Evolutionary conservation across 2,113 vertebrate species (phyloP).

Genomic region (Protobothrops flavoviridis): DNA sequence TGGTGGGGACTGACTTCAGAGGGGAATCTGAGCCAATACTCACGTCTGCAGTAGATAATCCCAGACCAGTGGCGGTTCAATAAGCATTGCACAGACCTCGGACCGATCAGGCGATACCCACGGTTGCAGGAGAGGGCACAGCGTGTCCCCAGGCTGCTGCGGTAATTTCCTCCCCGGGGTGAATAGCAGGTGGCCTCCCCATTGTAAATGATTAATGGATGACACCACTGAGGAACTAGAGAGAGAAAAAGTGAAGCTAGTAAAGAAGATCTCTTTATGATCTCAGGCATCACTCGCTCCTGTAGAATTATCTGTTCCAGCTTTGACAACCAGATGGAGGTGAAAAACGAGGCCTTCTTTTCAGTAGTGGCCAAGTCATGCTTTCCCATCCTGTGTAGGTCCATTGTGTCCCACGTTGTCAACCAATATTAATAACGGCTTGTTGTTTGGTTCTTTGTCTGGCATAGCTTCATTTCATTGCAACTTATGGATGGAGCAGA

Average conservation of each 20-base stretch:
- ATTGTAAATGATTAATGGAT: conserved; percentile 77
- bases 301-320: background rate
- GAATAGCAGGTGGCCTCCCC: conserved; percentile 87
- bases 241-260: background rate
- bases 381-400: background rate
- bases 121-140: conserved; percentile 85
- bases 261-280: background rate
- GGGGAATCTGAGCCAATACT: conserved; percentile 33
- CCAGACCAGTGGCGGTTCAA: conserved; percentile 89
- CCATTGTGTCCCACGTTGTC: background rate
- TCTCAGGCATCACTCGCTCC: background rate
- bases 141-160: conserved; percentile 84
- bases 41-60: conserved; percentile 85
- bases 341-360: background rate
- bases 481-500: background rate
- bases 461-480: background rate
- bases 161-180: conserved; percentile 76
- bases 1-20: background rate
- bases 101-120: conserved; percentile 85
- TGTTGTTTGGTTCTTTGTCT: background rate
- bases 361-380: background rate
- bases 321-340: background rate
- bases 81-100: conserved; percentile 77
- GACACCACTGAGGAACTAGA: conserved; percentile 88
- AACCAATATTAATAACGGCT: background rate